Evolutionary conservation across 2,113 vertebrate genomes (phyloP).

Genomic region (Zootoca vivipara): DNA sequence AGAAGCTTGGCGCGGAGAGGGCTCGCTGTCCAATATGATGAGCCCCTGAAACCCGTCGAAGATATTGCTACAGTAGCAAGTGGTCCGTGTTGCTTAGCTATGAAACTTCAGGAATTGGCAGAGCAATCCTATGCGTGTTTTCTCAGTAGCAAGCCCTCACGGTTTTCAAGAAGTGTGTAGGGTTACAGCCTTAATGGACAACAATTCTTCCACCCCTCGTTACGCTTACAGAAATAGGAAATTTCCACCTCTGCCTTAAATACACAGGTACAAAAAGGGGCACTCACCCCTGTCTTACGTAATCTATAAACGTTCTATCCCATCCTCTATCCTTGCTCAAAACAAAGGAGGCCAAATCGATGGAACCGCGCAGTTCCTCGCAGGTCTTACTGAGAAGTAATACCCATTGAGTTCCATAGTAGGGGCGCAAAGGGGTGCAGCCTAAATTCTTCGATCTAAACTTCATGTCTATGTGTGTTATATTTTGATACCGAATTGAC

Average conservation of each 20-base stretch:
- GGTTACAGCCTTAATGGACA: not conserved
- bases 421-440: not conserved
- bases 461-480: not conserved
- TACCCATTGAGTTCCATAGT: not conserved
- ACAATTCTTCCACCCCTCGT: not conserved
- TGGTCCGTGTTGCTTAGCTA: not conserved
- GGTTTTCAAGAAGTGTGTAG: not conserved
- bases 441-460: not conserved
- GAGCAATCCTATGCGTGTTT: not conserved
- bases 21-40: not conserved
- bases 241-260: no score
- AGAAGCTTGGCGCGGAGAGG: not conserved
- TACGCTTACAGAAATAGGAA: not conserved
- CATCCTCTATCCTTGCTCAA: no score
- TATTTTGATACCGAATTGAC: no score
- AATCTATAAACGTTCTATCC: no score
- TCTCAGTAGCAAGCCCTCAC: not conserved
- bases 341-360: no score
- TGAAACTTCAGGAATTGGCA: not conserved
- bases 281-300: no score
- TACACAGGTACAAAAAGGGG: no score
- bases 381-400: not conserved
- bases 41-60: not conserved
- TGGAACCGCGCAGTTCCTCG: not conserved
- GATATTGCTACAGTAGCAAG: not conserved